Evolutionary conservation across 2,888 invertebrate species (phyloP).

Genomic region (Lacanobia wlatinum): DNA sequence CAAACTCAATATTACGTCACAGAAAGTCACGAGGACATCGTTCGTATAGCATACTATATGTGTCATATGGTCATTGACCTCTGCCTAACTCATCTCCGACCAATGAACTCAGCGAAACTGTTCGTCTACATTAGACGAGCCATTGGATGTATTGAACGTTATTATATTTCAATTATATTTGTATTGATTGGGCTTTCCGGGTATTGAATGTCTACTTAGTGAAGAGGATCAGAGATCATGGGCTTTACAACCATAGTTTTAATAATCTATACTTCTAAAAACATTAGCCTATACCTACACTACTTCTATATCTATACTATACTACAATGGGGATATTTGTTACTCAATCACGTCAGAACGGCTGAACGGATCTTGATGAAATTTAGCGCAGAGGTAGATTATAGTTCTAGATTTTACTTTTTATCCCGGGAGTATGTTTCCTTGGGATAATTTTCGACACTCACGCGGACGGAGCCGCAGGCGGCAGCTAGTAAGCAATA

Average conservation of each 20-base stretch:
- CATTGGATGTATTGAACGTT: slow-evolving; percentile 61
- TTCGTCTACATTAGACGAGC: slow-evolving; percentile 66
- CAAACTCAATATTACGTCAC: slow-evolving; percentile 54
- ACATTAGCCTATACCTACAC: too few relatives aligned
- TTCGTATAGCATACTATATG: slow-evolving; percentile 41
- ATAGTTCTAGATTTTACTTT: too few relatives aligned
- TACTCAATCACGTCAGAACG: too few relatives aligned
- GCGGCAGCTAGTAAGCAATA: too few relatives aligned
- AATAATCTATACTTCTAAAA: too few relatives aligned
- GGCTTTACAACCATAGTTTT: background rate
- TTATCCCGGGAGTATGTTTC: too few relatives aligned
- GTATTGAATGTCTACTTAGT: background rate
- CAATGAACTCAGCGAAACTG: slow-evolving; percentile 73
- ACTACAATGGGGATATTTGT: too few relatives aligned
- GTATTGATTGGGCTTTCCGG: slow-evolving; percentile 9
- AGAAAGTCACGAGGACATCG: slow-evolving; percentile 49
- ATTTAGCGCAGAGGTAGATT: too few relatives aligned
- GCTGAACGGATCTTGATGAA: too few relatives aligned
- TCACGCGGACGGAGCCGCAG: too few relatives aligned
- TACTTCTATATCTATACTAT: too few relatives aligned
- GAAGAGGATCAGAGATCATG: background rate
- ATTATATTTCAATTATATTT: slow-evolving; percentile 21
- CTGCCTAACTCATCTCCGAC: slow-evolving; percentile 65
- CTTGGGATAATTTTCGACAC: too few relatives aligned
- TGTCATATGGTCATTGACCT: slow-evolving; percentile 63